Evolutionary conservation across 2,888 invertebrate species (phyloP), one percentile per base, ranked within the genome.

Genomic region (Trichogramma evanescens): DNA sequence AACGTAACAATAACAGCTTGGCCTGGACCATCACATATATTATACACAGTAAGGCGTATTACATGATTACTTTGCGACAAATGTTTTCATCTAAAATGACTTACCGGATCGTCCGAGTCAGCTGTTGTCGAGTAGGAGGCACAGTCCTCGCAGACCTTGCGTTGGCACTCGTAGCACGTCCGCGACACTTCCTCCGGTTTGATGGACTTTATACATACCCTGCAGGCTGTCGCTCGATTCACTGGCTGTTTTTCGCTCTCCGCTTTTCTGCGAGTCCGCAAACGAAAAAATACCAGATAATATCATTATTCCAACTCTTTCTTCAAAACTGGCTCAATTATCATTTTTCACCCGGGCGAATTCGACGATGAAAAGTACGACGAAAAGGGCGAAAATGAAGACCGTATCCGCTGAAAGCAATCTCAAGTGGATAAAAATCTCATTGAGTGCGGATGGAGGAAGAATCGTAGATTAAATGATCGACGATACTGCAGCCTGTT

Each of bases 131-230:
- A 93, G 78, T 94, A 94, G 57, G 92, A 93, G 67, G 93, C 93
- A 76, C 94, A 94, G 79, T 94, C 94, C 78, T 94, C 94, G 78
- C 94, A 94, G 56, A 94, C 92, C 68, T 91, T 86, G 74, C 93
- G 91, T 72, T 91, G 89, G 79, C 94, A 95, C 80, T 93, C 93
- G 72, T 88, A 89, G 80, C 94, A 95, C 56, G 88, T 89, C 77
- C 90, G 87, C 78, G 88, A 91, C 77, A 89, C 90, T 77, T 94
- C 94, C 63, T 92, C 91, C 0, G 90, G 91, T 73, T 91, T 91
- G 77, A 95, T 87, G 61, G 91, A 90, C 79, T 94, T 94, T 67
- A 93, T 82, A 77, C 93, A 93, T 40, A 93, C 89, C 66, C 90
- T 83, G 79, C 87, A 93, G 63, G 88, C 88, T 61, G 85, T 92